These are phyloP conservation scores for Brachypteracias leptosomus DNA, from an alignment of 2,113 vertebrate genomes.

Conservation along the genomic window DNA sequence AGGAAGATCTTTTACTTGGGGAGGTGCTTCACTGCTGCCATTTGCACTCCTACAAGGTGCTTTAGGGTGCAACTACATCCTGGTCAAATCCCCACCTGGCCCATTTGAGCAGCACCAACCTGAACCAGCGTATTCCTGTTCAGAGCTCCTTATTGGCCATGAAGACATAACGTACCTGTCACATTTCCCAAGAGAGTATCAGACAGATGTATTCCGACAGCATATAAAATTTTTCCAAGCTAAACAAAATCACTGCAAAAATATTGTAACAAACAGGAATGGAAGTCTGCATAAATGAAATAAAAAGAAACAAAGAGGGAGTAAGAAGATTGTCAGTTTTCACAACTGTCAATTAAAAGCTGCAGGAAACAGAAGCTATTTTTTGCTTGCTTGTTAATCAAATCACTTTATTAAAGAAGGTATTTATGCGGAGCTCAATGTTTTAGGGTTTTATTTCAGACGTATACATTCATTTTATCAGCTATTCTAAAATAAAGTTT, in stretches of 20 bases:
- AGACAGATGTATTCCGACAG: neutral
- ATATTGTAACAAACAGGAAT: neutral
- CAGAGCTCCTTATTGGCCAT: neutral
- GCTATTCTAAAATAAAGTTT: neutral
- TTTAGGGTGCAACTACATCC: neutral
- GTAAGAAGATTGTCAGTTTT: neutral
- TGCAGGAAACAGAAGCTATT: neutral
- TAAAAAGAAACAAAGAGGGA: neutral
- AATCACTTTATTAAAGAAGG: neutral
- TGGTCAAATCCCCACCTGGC: rapidly evolving
- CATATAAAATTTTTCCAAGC: neutral
- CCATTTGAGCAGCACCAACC: neutral
- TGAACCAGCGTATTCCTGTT: rapidly evolving
- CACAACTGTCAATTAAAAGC: neutral
- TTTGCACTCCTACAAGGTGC: neutral
- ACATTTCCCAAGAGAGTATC: neutral
- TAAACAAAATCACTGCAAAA: neutral
- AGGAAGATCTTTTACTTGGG: neutral
- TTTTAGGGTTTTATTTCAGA: neutral
- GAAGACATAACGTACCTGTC: neutral
- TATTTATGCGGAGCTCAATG: neutral
- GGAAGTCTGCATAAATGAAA: neutral
- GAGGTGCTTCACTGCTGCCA: neutral
- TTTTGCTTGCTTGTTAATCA: neutral
- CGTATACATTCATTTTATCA: neutral